phyloP scores from a whole-genome alignment of 2,113 vertebrate species.

The Nasalis larvatus region DNA sequence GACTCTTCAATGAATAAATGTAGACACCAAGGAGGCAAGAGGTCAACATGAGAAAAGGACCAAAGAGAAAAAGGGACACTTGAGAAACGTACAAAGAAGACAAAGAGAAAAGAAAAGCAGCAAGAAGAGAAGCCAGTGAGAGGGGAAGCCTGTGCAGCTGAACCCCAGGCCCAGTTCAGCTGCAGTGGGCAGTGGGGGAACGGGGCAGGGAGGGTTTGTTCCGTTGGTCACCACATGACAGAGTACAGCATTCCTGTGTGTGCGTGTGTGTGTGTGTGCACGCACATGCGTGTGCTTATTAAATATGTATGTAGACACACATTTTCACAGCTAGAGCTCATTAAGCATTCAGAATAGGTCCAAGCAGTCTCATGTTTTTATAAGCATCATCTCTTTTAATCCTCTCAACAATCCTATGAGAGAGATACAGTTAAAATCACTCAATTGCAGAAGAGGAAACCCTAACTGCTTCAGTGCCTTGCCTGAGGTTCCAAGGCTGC shows the following conservation, averaged over 20 bases:
- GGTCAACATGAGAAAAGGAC: background rate
- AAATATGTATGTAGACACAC: background rate
- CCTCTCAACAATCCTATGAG: background rate
- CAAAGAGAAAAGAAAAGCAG: background rate
- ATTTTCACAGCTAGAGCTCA: background rate
- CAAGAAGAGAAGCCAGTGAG: background rate
- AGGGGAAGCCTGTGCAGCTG: no score
- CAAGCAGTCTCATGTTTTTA: background rate
- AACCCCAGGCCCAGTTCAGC: no score
- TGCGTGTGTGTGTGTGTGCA: no score
- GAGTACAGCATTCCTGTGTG: fast-evolving
- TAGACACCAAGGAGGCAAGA: background rate
- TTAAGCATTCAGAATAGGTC: background rate
- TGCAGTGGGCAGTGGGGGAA: fast-evolving
- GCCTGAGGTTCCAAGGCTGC: background rate
- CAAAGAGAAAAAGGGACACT: background rate
- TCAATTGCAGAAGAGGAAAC: background rate
- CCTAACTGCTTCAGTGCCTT: background rate
- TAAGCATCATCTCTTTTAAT: background rate
- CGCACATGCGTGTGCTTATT: background rate
- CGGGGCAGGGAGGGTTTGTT: fast-evolving
- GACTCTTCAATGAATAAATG: background rate
- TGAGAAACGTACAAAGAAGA: background rate
- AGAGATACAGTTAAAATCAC: background rate
- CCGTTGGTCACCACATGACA: background rate